These are phyloP conservation scores for Haliclystus octoradiatus DNA, from an alignment of 30 jellyfish, hydroid and myxozoan genomes.

Conservation along the genomic window DNA sequence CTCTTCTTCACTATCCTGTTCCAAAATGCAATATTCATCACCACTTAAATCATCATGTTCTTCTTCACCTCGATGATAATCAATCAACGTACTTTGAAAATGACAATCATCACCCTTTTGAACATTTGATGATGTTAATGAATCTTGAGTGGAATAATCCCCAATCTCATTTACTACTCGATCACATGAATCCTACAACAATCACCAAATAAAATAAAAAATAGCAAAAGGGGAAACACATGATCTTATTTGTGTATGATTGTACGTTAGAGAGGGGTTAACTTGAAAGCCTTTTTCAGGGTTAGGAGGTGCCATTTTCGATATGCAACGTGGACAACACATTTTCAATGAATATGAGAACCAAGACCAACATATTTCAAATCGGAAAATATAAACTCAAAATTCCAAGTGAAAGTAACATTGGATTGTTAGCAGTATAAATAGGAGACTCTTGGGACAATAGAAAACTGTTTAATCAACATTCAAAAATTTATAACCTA, in stretches of 20 bases:
- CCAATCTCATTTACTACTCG: background rate
- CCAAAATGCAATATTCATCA: slow-evolving; percentile 93
- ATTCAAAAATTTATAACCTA: too few relatives aligned
- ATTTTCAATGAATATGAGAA: too few relatives aligned
- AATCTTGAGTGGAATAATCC: background rate
- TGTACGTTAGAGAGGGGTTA: background rate
- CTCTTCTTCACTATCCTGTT: slow-evolving; percentile 46
- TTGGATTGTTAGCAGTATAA: too few relatives aligned
- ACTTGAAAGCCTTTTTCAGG: too few relatives aligned
- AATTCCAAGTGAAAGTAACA: too few relatives aligned
- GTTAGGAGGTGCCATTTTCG: too few relatives aligned
- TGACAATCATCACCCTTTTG: slow-evolving; percentile 8
- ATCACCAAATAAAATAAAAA: too few relatives aligned
- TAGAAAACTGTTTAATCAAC: too few relatives aligned
- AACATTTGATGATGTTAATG: background rate
- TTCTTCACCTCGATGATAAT: slow-evolving; percentile 22
- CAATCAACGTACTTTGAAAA: slow-evolving; percentile 30
- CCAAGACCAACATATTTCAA: too few relatives aligned
- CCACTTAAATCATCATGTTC: slow-evolving; percentile 42
- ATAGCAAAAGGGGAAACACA: background rate
- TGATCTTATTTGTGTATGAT: background rate
- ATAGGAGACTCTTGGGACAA: too few relatives aligned
- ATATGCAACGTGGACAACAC: too few relatives aligned
- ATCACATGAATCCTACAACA: background rate
- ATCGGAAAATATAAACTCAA: too few relatives aligned